Evolutionary conservation across 2,888 invertebrate species (phyloP), one percentile per base, ranked within the genome.

Genomic region (Melinaea menophilus): DNA sequence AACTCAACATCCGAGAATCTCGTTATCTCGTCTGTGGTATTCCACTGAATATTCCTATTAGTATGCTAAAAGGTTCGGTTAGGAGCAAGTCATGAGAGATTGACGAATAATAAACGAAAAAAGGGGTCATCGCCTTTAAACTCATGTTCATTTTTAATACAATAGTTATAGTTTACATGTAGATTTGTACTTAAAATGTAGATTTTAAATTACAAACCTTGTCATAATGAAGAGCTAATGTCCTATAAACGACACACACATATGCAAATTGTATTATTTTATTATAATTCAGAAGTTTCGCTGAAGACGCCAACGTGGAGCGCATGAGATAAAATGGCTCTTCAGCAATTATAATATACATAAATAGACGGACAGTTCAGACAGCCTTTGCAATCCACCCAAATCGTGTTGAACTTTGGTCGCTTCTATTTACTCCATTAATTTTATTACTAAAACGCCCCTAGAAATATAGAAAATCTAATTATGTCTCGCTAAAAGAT

Each of bases 1-100:
- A 65, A 72, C 62, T 66, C 58, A 57, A 74, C 73, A 75, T 75
- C 73, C 72, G 66, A 69, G 72, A 78, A 78, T 69, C 77, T 79
- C 76, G 77, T 80, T 80, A 81, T 72, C 77, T 73, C 73, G 72
- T 70, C 69, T 62, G 73, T 59, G 58, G 56, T 75, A 73, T 77
- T 77, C 72, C 70, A 71, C 72, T 70, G 73, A 72, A 77, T 75
- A 75, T 74, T 72, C 72, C 74, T 75, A 84, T 85, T 84, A 80
- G 77, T 79, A 84, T 84, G 83, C 81, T 80, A 82, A 81, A 79
- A 70, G 62, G 59, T 66, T 71, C 69, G 75, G 77, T 75, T 73
- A 12, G 22, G 62, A 31, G n/a, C 55, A 67, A 59, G 69, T 65
- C 22, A 55, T 60, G 55, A 61, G 37, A 48, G 13, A 47, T 73